Evolutionary conservation across 1,140 invertebrate species (phyloP).

Genomic region (Proctacanthus coquilletti): DNA sequence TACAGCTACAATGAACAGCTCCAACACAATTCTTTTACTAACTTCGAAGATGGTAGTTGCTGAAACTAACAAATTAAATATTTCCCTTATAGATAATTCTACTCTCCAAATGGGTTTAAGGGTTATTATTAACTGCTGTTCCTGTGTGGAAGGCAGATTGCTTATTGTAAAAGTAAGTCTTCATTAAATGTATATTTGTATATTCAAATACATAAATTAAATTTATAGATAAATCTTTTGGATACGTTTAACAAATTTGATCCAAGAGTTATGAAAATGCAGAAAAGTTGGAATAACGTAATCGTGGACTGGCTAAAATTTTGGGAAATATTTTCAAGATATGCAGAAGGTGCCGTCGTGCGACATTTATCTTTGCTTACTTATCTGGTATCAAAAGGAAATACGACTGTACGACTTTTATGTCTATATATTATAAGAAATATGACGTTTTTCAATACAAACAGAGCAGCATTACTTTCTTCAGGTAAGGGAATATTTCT

Average conservation of each 20-base stretch:
- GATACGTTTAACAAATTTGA: conserved; percentile 28
- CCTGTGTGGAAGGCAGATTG: conserved; percentile 16
- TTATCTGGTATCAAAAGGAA: too few species aligned
- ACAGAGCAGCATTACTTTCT: too few species aligned
- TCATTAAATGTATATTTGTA: neutral
- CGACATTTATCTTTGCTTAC: too few species aligned
- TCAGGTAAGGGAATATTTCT: too few species aligned
- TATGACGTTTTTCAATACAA: too few species aligned
- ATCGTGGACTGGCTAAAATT: conserved; percentile 32
- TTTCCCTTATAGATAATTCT: neutral
- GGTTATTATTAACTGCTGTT: conserved; percentile 20
- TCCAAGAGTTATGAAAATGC: conserved; percentile 29
- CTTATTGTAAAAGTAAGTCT: conserved; percentile 11
- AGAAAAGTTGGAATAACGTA: conserved; percentile 27
- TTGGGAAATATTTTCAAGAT: conserved; percentile 29
- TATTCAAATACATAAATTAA: neutral
- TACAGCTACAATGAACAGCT: conserved; percentile 4
- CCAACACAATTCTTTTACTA: conserved; percentile 18
- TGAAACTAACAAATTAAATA: conserved; percentile 18
- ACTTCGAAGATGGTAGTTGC: conserved; percentile 15
- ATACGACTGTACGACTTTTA: too few species aligned
- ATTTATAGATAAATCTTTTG: conserved; percentile 27
- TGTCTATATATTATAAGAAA: too few species aligned
- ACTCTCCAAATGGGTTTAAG: conserved; percentile 12
- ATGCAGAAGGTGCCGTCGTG: conserved; percentile 23